Conservation (phyloP, 2,113 vertebrate species). For the Amazona guildingii region DNA sequence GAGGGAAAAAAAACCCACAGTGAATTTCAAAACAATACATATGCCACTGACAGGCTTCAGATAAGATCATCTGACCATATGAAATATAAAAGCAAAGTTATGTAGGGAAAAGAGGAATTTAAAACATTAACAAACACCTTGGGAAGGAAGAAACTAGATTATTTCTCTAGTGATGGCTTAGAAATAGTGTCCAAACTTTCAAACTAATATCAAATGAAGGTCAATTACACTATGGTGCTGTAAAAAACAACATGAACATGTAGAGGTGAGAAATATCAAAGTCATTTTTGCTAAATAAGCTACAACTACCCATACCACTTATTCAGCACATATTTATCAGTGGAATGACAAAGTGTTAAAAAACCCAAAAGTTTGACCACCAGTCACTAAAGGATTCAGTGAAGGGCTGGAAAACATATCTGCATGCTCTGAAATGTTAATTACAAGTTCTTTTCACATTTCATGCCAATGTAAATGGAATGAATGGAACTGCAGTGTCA, state of each 20-base stretch:
- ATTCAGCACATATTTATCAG: background rate
- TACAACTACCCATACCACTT: background rate
- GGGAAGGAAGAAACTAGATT: background rate
- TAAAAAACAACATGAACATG: background rate
- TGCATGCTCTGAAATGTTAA: slow-evolving; percentile 16
- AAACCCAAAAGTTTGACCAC: background rate
- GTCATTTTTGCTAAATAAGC: background rate
- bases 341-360: background rate
- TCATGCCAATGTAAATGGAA: background rate
- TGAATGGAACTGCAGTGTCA: slow-evolving; percentile 44
- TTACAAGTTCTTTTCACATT: background rate
- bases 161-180: background rate
- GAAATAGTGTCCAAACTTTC: background rate
- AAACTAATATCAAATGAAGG: background rate
- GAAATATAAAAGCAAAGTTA: background rate
- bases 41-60: slow-evolving; percentile 13
- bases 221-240: background rate
- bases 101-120: background rate
- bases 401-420: background rate
- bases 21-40: slow-evolving; percentile 43
- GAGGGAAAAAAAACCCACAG: background rate
- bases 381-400: background rate
- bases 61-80: slow-evolving; percentile 9
- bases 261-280: background rate
- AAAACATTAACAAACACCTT: background rate